These are phyloP conservation scores for Chiridota heheva DNA, from an alignment of 35 echinoderm and acorn worm species.

Conservation along the genomic window DNA sequence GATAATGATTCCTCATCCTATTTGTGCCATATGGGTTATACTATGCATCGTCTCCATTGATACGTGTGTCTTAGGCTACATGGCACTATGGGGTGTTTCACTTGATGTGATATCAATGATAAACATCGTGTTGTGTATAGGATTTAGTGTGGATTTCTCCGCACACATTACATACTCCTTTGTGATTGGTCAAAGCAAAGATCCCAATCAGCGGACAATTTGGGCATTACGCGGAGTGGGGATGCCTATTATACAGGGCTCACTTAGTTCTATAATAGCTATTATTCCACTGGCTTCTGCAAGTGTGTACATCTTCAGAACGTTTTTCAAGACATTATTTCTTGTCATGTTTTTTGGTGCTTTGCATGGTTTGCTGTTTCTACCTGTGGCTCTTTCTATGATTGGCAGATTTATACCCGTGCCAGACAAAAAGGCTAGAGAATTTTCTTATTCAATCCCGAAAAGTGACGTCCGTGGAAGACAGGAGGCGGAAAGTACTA, in stretches of 20 bases:
- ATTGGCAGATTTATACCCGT: slow-evolving; percentile 27
- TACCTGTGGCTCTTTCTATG: slow-evolving; percentile 41
- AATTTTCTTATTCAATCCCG: no score
- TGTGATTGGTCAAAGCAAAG: slow-evolving; percentile 25
- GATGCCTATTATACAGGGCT: slow-evolving; percentile 59
- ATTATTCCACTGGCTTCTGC: slow-evolving; percentile 21
- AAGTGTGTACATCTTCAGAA: slow-evolving; percentile 36
- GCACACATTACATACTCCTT: slow-evolving; percentile 77
- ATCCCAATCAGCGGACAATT: slow-evolving; percentile 34
- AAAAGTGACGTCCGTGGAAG: no score
- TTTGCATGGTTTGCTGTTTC: slow-evolving; percentile 46
- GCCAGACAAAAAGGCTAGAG: neutral
- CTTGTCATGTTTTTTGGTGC: slow-evolving; percentile 58
- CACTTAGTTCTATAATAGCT: slow-evolving; percentile 47
- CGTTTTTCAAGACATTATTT: slow-evolving; percentile 59
- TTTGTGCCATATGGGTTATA: slow-evolving; percentile 61
- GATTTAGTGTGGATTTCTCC: slow-evolving; percentile 82
- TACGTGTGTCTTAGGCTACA: slow-evolving; percentile 57
- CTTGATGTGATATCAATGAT: slow-evolving; percentile 61
- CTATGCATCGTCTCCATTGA: slow-evolving; percentile 58
- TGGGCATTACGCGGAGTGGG: slow-evolving; percentile 37
- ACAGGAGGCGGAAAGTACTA: no score
- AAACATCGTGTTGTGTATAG: slow-evolving; percentile 62
- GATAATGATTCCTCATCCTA: slow-evolving; percentile 70
- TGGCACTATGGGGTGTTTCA: slow-evolving; percentile 61